Percentiles rank a stretch among this genome's conserved stretches.
Conservation (phyloP, 2,888 invertebrate genomes). For the Therioaphis trifolii region DNA sequence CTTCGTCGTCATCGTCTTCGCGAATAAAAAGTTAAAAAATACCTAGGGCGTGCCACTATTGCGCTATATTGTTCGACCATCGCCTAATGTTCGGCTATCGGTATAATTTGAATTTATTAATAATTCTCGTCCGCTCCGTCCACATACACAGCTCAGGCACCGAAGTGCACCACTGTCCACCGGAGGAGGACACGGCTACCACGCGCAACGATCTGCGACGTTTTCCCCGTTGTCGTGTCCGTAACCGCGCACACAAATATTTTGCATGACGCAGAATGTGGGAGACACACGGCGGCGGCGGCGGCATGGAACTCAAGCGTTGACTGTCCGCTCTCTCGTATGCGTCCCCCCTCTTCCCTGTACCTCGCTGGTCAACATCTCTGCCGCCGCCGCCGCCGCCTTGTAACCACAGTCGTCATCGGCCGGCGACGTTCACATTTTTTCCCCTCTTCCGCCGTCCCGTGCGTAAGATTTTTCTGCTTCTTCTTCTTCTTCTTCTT, state of each 20-base stretch:
- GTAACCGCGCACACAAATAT: background rate
- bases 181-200: background rate
- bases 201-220: background rate
- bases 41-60: too few species aligned
- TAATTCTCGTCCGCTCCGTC: too few species aligned
- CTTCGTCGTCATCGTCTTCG: too few species aligned
- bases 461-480: background rate
- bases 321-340: constrained; percentile 6
- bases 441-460: background rate
- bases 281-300: background rate
- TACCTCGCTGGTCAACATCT: background rate
- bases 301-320: background rate
- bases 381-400: background rate
- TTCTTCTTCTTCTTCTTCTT: background rate
- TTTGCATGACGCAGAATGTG: constrained; percentile 2
- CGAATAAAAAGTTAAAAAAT: too few species aligned
- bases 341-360: background rate
- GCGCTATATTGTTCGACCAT: too few species aligned
- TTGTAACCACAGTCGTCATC: too few species aligned
- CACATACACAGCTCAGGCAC: too few species aligned
- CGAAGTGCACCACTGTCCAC: too few species aligned
- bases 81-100: too few species aligned
- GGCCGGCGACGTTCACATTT: background rate
- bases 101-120: too few species aligned
- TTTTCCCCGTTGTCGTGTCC: background rate